These are phyloP conservation scores for Sarcophaga bullata DNA, from an alignment of 1,140 invertebrate species.

Conservation along the genomic window DNA sequence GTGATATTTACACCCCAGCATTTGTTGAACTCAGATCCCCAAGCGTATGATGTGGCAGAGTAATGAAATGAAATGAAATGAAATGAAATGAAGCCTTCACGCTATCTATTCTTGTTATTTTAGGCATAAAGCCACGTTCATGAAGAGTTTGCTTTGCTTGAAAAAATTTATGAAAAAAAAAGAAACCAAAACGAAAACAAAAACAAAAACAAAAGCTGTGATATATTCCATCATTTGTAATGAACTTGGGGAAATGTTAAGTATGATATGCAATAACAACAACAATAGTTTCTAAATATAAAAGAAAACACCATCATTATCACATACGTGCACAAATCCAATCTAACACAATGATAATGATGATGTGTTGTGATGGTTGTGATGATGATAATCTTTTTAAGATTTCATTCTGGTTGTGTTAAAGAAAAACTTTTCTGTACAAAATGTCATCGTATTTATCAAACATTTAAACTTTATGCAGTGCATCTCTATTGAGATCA, in stretches of 20 bases:
- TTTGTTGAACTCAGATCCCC: neutral
- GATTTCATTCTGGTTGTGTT: too few relatives aligned
- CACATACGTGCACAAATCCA: too few relatives aligned
- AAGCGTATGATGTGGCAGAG: neutral
- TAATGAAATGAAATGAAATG: neutral
- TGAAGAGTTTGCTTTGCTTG: neutral
- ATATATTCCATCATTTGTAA: conserved; percentile 11
- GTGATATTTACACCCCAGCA: conserved; percentile 16
- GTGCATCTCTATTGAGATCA: too few relatives aligned
- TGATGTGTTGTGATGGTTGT: too few relatives aligned
- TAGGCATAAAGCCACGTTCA: conserved; percentile 20
- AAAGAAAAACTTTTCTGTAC: too few relatives aligned
- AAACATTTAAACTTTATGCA: too few relatives aligned
- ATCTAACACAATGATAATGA: too few relatives aligned
- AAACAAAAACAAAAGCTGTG: neutral
- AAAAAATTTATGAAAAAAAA: too few relatives aligned
- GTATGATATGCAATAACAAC: neutral
- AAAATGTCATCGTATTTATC: too few relatives aligned
- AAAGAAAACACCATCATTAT: neutral
- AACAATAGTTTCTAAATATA: neutral
- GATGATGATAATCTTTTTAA: too few relatives aligned
- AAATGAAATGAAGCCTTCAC: neutral
- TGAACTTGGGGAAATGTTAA: neutral
- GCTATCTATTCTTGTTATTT: neutral
- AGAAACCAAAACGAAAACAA: too few relatives aligned